phyloP scores from a whole-genome alignment of 2,888 invertebrate genomes.

The Sylvicola cinctus region DNA sequence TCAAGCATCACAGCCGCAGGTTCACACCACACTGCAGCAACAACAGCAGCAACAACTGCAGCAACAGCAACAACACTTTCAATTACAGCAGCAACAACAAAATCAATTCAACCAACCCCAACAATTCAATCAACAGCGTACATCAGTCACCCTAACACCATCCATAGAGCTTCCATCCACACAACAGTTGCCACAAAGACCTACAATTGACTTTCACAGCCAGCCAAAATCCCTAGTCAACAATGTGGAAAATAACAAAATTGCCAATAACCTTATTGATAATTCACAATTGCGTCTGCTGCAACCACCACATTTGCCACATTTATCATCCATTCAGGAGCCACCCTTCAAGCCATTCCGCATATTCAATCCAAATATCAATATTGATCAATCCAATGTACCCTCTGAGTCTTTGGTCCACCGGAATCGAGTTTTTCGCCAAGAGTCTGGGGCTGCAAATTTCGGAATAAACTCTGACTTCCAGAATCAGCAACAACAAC shows the following conservation, averaged over 20 bases:
- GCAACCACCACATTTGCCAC: constrained; percentile 3
- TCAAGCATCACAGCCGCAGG: neutral
- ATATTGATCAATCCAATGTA: constrained; percentile 8
- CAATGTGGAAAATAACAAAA: too few species aligned
- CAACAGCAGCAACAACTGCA: constrained; percentile 18
- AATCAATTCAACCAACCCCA: constrained; percentile 10
- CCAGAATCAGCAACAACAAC: constrained; percentile 3
- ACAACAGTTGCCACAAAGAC: constrained; percentile 3
- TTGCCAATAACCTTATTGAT: too few species aligned
- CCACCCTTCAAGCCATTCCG: constrained; percentile 1
- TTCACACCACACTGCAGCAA: constrained; percentile 9
- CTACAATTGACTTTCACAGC: too few species aligned
- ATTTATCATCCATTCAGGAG: constrained; percentile 4
- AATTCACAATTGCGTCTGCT: neutral
- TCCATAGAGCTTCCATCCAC: constrained; percentile 1
- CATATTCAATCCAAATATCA: constrained; percentile 24
- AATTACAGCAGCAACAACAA: constrained; percentile 10
- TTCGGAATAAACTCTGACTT: constrained; percentile 37
- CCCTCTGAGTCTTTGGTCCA: too few species aligned
- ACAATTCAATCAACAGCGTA: constrained; percentile 3
- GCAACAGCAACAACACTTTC: constrained; percentile 7
- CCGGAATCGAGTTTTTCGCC: constrained; percentile 29
- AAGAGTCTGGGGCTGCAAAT: constrained; percentile 37
- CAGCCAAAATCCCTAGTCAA: too few species aligned
- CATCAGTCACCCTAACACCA: neutral